Base-by-base conservation (phyloP, 1,140 invertebrate species). In the Heliconius congener region DNA sequence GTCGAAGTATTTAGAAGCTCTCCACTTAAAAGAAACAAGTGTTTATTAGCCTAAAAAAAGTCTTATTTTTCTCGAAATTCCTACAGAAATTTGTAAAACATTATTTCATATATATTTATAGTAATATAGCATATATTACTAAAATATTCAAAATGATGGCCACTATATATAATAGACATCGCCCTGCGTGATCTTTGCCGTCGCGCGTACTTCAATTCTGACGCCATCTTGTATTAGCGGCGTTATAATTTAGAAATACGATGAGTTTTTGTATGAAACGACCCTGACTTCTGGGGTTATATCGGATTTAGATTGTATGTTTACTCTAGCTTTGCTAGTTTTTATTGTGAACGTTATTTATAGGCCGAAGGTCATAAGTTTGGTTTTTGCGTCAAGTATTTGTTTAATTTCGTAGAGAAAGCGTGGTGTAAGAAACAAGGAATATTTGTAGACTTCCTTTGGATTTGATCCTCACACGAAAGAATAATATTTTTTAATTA, bases 191-290 rank as follows among this genome's bases (percentile, higher is more conserved):
- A 87, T 85, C 83, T 85, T 74, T 78, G 79, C 76, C 74, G 80
- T 73, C 76, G 81, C 82, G 78, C 81, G 71, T 74, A 81, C 39
- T 76, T 76, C 79, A 74, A 80, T 80, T 71, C 79, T 75, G 76
- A 75, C 85, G 78, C 81, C 83, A 83, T 85, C 82, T 86, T 85
- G 81, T 71, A 81, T 84, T 84, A 82, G 77, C 77, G 79, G 60
- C 79, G 83, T 81, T 87, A 86, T 86, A 86, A 86, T 86, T 86
- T 85, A 81, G 79, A 84, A 84, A 84, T 80, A 81, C 79, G 78
- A 80, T 83, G 75, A 78, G 78, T 84, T 83, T 84, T 81, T 84
- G 81, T 84, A 79, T 60, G 37, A 78, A n/a, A 34, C 74, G 86
- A 79, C 85, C 86, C 77, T 87, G 86, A 87, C 82, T 82, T 78